Evolutionary conservation across 2,888 invertebrate genomes (phyloP), one percentile per base, ranked within the genome.

Genomic region (Macrophya alboannulata): DNA sequence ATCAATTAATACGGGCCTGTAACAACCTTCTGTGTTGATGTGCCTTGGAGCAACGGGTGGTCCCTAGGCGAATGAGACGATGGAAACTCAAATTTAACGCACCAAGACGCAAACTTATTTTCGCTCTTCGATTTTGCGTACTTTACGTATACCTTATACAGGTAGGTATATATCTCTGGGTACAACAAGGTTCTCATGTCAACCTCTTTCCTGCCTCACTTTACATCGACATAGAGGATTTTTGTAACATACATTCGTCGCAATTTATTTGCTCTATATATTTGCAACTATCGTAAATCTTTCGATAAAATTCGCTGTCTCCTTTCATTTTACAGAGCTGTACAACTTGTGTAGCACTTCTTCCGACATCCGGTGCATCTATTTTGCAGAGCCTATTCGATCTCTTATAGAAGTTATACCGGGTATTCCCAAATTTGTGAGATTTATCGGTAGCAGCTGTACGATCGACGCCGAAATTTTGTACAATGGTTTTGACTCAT

Each of bases 1-100:
- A 83, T 68, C 83, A 83, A 83, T 83, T 83, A 83, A 83, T 83
- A 83, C 68, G 21, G 68, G 83, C 68, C 83, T 68, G 68, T 83
- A 68, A 83, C 68, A 83, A 83, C 83, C 48, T 25, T 48, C 83
- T 37, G 71, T 68, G 83, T 68, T 83, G 48, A 83, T 83, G 68
- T 68, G 83, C 83, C 1, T 71, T 17, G 45, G 83, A 48, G 71
- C 83, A 65, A 65, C 83, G 83, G 68, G 83, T 83, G 48, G 83
- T 71, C 83, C 83, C 71, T 68, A 17, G 65, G 37, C 83, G 83
- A 83, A 43, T 9, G 31, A 81, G 21, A 43, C 31, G 31, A 1
- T 6, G 62, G 59, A 12, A 83, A 83, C 71, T 40, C 48, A 83
- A 83, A 83, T 83, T 83, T 62, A 59, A 81, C 81, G 81, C 81